Conservation (phyloP, 2,888 invertebrate species). For the Idaea dimidiata region DNA sequence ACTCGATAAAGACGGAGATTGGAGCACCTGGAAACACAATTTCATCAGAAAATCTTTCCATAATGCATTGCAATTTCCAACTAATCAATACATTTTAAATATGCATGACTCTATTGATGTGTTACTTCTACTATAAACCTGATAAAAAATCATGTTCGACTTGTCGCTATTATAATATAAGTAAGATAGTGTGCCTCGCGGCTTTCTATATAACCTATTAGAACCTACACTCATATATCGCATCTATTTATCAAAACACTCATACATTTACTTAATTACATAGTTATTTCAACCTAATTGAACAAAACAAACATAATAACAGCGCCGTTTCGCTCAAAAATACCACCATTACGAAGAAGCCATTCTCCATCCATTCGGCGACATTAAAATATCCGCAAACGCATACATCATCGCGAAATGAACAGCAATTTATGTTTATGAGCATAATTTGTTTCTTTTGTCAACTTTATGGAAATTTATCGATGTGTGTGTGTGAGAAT, state of each 20-base stretch:
- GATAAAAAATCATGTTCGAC: too few relatives aligned
- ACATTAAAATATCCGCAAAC: constrained; percentile 11
- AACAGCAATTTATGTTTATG: constrained; percentile 34
- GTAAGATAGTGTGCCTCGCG: too few relatives aligned
- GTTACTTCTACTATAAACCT: too few relatives aligned
- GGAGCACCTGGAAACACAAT: too few relatives aligned
- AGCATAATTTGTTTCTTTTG: constrained; percentile 38
- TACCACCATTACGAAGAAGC: background rate
- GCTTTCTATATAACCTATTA: too few relatives aligned
- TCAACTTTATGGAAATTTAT: constrained; percentile 37
- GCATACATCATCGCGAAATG: constrained; percentile 29
- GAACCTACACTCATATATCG: background rate
- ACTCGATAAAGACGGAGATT: too few relatives aligned
- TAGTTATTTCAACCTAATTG: background rate
- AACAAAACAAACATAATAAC: background rate
- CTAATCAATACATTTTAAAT: too few relatives aligned
- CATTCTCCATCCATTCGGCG: background rate
- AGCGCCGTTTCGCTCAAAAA: background rate
- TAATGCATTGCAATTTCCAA: too few relatives aligned
- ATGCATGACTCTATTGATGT: too few relatives aligned
- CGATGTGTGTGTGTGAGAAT: constrained; percentile 7
- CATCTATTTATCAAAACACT: background rate
- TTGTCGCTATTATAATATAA: too few relatives aligned
- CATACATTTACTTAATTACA: background rate
- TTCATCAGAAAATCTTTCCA: too few relatives aligned